phyloP scores from a whole-genome alignment of 2,888 invertebrate genomes.

The Amiota mariae region DNA sequence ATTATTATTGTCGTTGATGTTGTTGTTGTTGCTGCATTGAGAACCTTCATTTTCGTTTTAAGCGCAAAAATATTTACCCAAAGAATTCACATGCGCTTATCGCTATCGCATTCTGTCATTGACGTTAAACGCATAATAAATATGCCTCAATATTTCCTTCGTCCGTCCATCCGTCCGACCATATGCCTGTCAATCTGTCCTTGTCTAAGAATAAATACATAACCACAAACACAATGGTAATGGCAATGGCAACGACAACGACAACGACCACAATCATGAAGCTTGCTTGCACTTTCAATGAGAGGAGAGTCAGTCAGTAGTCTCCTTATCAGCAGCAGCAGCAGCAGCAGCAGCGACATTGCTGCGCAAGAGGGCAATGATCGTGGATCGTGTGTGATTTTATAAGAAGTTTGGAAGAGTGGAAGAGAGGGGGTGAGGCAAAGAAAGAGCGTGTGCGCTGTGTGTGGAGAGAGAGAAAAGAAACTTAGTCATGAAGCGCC shows the following conservation, averaged over 20 bases:
- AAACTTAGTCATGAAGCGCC: background rate
- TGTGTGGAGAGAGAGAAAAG: background rate
- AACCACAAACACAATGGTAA: no score
- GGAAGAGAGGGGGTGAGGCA: background rate
- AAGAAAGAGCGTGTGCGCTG: background rate
- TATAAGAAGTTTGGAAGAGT: no score
- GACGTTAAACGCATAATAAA: slow-evolving; percentile 68
- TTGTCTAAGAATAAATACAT: background rate
- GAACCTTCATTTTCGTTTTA: slow-evolving; percentile 1
- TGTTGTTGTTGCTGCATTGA: background rate
- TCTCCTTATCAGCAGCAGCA: no score
- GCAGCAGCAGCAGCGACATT: background rate
- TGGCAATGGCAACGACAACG: no score
- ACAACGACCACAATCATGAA: background rate
- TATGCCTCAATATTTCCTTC: slow-evolving; percentile 44
- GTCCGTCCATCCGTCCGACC: background rate
- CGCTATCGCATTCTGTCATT: slow-evolving; percentile 10
- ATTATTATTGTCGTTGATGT: background rate
- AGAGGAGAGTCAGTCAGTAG: no score
- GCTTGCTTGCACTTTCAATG: slow-evolving; percentile 8
- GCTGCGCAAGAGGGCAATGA: background rate
- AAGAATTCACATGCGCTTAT: slow-evolving; percentile 14
- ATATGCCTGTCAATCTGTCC: background rate
- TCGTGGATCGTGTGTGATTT: no score
- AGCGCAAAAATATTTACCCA: background rate